A percentile compares a stretch with the other conserved stretches of the same genome.
Conservation (phyloP, 2,888 invertebrate genomes). For the Stenodema calcarata region DNA sequence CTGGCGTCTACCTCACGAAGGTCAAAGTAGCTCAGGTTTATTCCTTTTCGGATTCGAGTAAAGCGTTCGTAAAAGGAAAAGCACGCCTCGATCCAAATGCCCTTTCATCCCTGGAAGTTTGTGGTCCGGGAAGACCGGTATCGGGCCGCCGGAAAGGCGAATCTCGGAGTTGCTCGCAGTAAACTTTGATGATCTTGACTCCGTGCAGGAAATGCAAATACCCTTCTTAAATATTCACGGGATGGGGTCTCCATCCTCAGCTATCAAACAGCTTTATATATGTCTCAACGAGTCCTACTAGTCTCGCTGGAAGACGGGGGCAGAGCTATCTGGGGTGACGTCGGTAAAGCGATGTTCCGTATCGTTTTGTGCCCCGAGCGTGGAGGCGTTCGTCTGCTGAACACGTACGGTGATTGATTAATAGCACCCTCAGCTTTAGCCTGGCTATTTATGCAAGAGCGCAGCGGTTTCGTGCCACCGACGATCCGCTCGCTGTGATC, state of each 20-base stretch:
- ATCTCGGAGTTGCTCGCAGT: conserved; percentile 25
- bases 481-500: background rate
- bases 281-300: background rate
- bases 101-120: conserved; percentile 7
- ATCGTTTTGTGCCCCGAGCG: background rate
- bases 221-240: conserved; percentile 36
- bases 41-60: background rate
- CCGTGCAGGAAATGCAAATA: conserved; percentile 39
- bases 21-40: background rate
- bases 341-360: background rate
- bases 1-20: background rate
- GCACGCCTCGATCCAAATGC: background rate
- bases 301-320: background rate
- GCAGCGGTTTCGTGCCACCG: background rate
- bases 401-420: conserved; percentile 2
- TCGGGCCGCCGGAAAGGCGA: background rate
- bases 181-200: conserved; percentile 41
- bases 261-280: conserved; percentile 38
- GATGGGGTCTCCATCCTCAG: background rate
- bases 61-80: conserved; percentile 9
- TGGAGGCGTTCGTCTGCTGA: background rate
- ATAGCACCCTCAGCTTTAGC: background rate
- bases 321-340: background rate
- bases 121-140: background rate
- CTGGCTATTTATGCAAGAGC: background rate